Evolutionary conservation across 2,888 invertebrate genomes (phyloP).

Genomic region (Xestia rhomboidea): DNA sequence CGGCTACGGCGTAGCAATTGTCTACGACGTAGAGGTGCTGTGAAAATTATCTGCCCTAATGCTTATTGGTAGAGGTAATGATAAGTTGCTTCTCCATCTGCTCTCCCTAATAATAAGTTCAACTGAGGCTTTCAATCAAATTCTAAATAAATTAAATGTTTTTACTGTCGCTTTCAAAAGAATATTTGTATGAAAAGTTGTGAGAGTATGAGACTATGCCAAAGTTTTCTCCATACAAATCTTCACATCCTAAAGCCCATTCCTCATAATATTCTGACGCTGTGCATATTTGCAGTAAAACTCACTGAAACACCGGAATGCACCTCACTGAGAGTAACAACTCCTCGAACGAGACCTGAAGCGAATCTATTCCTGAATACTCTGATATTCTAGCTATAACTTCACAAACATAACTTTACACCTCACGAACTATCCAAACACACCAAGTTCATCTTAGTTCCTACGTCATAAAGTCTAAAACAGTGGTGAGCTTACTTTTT

Average conservation of each 20-base stretch:
- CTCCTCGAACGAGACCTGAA: slow-evolving; percentile 32
- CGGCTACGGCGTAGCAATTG: slow-evolving; percentile 22
- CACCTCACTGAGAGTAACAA: slow-evolving; percentile 26
- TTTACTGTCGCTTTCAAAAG: too few relatives aligned
- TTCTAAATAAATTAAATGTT: background rate
- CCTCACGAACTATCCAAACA: background rate
- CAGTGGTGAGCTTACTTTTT: background rate
- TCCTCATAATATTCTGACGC: background rate
- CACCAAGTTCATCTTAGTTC: background rate
- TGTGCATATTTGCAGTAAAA: slow-evolving; percentile 5
- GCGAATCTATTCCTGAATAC: slow-evolving; percentile 49
- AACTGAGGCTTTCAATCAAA: too few relatives aligned
- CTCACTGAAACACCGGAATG: slow-evolving; percentile 8
- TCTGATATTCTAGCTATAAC: slow-evolving; percentile 49
- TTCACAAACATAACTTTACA: slow-evolving; percentile 40
- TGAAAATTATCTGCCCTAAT: accelerated
- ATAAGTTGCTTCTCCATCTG: background rate
- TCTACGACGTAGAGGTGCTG: slow-evolving; percentile 22
- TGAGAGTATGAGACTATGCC: background rate
- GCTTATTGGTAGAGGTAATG: background rate
- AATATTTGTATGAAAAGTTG: background rate
- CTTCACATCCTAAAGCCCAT: background rate
- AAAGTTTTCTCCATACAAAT: background rate
- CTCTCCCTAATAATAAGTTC: background rate
- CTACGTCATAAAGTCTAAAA: slow-evolving; percentile 36